Base-by-base conservation (phyloP, 2,888 invertebrate species). In the Parnassius smintheus region DNA sequence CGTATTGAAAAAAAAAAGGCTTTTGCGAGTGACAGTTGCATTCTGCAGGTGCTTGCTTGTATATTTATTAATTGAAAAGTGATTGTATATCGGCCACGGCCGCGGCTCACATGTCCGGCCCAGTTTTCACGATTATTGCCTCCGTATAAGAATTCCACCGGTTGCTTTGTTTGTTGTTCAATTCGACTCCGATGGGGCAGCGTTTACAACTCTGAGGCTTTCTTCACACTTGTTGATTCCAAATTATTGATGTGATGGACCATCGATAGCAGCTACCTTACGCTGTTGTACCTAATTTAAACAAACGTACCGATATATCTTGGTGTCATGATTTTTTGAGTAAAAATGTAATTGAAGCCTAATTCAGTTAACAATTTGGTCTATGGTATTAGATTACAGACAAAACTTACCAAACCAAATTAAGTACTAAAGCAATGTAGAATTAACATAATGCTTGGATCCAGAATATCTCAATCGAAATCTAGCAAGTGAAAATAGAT, bases 51-150 rank as follows among this genome's bases (percentile, higher is more conserved):
- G 90, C 84, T 84, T 74, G 76, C 81, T 86, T 87, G 80, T 63
- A 63, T 63, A 59, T 88, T 88, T 87, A 88, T 88, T 91, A 88
- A 88, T 89, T 88, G 89, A 90, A 91, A 91, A 91, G 91, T 91
- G 91, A 90, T 89, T 89, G 91, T 88, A 89, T 86, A 76, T 82
- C 85, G 91, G 91, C 85, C 91, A 90, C 86, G 90, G 91, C 86
- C 89, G 87, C 83, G 82, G 83, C 88, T 88, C 88, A 88, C 83
- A 88, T 89, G 90, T 89, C 90, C 91, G 90, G 88, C 86, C 88
- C 86, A 88, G 90, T 90, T 91, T 89, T 89, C 88, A 87, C 89
- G 89, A 72, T 72, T 70, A 74, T 70, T 73, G 75, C 71, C 73
- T 69, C 68, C 69, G 68, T 68, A 69, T 70, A 76, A 76, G 80